Evolutionary conservation across 2,113 vertebrate species (phyloP).

Genomic region (Nanger granti): DNA sequence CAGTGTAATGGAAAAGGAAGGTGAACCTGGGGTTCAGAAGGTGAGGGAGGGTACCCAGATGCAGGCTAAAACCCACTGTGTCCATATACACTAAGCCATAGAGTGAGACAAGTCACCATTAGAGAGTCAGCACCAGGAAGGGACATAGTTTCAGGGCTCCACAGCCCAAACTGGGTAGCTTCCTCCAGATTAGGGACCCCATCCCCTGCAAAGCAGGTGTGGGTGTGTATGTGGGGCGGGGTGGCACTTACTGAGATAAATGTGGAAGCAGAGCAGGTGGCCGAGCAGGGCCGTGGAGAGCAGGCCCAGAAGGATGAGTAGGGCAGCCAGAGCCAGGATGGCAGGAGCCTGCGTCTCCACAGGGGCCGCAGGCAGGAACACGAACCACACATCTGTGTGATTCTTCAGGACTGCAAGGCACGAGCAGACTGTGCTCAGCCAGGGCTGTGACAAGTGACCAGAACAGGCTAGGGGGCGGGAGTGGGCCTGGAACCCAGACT

Average conservation of each 20-base stretch:
- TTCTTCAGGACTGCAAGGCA: constrained; percentile 82
- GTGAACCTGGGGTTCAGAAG: not conserved
- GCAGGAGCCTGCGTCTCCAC: constrained; percentile 83
- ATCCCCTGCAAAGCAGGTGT: not conserved
- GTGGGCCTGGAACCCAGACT: constrained; percentile 14
- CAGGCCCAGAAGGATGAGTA: constrained; percentile 87
- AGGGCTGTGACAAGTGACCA: not conserved
- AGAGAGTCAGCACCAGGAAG: not conserved
- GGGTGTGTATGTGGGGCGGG: not conserved
- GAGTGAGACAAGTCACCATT: not conserved
- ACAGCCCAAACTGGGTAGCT: not conserved
- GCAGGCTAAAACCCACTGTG: not conserved
- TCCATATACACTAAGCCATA: not conserved
- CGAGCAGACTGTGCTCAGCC: constrained; percentile 14
- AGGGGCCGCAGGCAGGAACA: constrained; percentile 90
- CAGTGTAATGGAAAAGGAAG: constrained; percentile 25
- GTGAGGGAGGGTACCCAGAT: not conserved
- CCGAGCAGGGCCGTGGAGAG: constrained; percentile 85
- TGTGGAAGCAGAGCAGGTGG: constrained; percentile 93
- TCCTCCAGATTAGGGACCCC: not conserved
- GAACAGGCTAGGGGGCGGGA: not conserved
- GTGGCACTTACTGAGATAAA: constrained; percentile 91
- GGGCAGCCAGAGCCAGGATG: constrained; percentile 85
- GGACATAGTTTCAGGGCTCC: not conserved
- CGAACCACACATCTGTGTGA: constrained; percentile 87